A percentile compares a stretch with the other conserved stretches of the same genome.
phyloP scores from a whole-genome alignment of 2,113 vertebrate species.

The Xenus cinereus region DNA sequence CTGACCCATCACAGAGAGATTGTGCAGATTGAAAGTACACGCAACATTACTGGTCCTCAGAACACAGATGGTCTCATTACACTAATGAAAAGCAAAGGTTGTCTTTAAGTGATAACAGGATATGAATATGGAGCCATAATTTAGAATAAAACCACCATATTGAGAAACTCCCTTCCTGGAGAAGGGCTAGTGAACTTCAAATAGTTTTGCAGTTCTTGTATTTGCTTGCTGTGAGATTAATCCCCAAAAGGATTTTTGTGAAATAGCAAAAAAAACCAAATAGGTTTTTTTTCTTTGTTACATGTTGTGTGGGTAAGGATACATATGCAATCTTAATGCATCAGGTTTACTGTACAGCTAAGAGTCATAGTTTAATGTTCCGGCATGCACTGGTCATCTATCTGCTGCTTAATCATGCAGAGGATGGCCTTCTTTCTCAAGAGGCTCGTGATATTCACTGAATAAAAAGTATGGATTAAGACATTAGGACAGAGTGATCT shows the following conservation, averaged over 20 bases:
- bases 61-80: background rate
- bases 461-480: conserved; percentile 5
- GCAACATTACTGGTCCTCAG: background rate
- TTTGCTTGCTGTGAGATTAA: background rate
- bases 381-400: background rate
- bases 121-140: background rate
- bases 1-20: no score
- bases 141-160: background rate
- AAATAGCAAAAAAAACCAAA: background rate
- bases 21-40: background rate
- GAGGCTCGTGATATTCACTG: background rate
- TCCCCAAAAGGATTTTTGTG: background rate
- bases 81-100: background rate
- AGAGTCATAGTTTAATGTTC: background rate
- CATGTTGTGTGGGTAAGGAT: background rate
- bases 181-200: background rate
- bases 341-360: background rate
- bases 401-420: background rate
- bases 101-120: background rate
- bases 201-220: background rate
- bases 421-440: background rate
- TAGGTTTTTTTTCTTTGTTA: background rate
- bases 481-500: background rate
- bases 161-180: background rate
- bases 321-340: background rate